Conservation (phyloP, 2,797 vertebrate species). For the Psittacula derbiana region DNA sequence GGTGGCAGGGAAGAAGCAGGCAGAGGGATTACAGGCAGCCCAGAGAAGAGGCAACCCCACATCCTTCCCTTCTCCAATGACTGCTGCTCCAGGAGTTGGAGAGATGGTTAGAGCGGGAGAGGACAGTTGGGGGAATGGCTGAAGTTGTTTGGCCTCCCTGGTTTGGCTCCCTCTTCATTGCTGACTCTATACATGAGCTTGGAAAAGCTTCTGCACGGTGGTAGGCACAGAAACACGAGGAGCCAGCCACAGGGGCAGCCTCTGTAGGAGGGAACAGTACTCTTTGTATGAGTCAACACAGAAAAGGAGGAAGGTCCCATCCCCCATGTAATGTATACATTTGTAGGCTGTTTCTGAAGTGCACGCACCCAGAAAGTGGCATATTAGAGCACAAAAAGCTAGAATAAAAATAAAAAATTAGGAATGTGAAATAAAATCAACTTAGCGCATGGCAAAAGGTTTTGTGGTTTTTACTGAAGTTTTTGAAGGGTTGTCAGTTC, state of each 20-base stretch:
- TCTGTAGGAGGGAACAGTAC: background rate
- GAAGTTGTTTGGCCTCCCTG: background rate
- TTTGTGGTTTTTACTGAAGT: background rate
- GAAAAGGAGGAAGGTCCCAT: background rate
- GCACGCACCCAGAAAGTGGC: background rate
- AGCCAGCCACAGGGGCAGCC: background rate
- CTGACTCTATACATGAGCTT: accelerated
- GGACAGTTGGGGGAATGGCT: background rate
- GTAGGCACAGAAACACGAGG: background rate
- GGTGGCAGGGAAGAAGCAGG: background rate
- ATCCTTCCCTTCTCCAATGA: background rate
- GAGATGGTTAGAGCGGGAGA: background rate
- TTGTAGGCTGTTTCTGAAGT: background rate
- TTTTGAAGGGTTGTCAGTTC: background rate
- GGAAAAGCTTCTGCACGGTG: background rate
- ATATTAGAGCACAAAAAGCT: background rate
- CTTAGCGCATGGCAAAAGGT: background rate
- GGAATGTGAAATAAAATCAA: background rate
- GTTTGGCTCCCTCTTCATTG: background rate
- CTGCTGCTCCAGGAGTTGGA: background rate
- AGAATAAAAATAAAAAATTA: background rate
- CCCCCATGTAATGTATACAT: accelerated
- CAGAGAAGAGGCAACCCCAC: background rate
- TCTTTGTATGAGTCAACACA: background rate
- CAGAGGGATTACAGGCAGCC: background rate